A percentile compares a stretch with the other conserved stretches of the same genome.
Evolutionary conservation across 2,888 invertebrate species (phyloP).

Genomic region (Acronicta leporina): DNA sequence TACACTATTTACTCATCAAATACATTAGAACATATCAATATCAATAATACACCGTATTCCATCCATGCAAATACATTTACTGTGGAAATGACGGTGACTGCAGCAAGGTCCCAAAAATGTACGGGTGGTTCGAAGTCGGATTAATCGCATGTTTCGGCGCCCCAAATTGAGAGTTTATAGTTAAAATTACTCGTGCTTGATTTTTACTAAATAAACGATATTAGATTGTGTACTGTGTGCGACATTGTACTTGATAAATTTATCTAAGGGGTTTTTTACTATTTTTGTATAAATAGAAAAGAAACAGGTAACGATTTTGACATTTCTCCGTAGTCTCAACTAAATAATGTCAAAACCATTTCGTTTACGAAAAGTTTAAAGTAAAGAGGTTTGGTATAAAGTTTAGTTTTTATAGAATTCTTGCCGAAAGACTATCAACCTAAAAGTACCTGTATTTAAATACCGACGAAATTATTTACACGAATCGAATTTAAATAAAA

Average conservation of each 20-base stretch:
- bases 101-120: background rate
- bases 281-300: background rate
- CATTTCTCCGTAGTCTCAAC: too few species aligned
- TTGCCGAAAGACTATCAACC: too few species aligned
- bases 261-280: background rate
- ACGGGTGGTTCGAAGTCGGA: background rate
- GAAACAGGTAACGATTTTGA: background rate
- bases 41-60: conserved; percentile 43
- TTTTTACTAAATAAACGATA: background rate
- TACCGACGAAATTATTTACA: too few species aligned
- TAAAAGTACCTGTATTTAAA: too few species aligned
- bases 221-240: background rate
- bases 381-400: too few species aligned
- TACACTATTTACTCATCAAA: conserved; percentile 65
- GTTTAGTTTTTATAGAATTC: too few species aligned
- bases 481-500: too few species aligned
- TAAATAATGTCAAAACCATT: background rate
- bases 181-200: background rate
- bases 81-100: conserved; percentile 6
- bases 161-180: conserved; percentile 21
- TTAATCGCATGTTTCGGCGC: conserved; percentile 41
- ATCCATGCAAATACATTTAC: conserved; percentile 30
- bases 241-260: conserved; percentile 1
- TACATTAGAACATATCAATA: conserved; percentile 46
- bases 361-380: background rate